Conservation (phyloP, 2,888 invertebrate species). For the Chymomyza caudatula region DNA sequence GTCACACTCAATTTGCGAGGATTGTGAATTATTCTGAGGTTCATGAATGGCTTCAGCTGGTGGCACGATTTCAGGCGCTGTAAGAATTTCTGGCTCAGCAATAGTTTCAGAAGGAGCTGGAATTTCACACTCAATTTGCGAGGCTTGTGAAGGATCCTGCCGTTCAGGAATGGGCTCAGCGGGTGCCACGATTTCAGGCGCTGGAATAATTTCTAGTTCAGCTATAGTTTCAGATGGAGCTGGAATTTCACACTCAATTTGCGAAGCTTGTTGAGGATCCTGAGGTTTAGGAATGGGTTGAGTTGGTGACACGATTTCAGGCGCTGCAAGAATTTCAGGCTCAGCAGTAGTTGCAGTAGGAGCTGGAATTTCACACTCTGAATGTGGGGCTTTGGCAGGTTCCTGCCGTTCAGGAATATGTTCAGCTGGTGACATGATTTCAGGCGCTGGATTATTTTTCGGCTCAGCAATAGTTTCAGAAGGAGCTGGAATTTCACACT, state of each 20-base stretch:
- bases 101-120: not conserved
- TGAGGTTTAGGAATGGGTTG: not conserved
- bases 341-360: too few relatives aligned
- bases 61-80: not conserved
- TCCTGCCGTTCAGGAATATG: not conserved
- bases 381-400: too few relatives aligned
- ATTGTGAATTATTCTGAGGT: too few relatives aligned
- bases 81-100: not conserved
- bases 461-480: too few relatives aligned
- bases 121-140: not conserved
- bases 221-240: not conserved
- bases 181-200: too few relatives aligned
- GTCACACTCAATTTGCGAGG: too few relatives aligned
- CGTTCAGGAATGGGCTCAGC: too few relatives aligned
- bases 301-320: too few relatives aligned
- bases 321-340: too few relatives aligned
- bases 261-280: not conserved
- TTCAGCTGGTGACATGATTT: not conserved
- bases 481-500: not conserved
- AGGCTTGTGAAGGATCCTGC: not conserved
- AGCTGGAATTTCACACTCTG: too few relatives aligned
- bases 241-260: not conserved
- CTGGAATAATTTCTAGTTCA: not conserved
- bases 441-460: not conserved
- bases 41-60: too few relatives aligned